Evolutionary conservation across 1,140 invertebrate species (phyloP).

Genomic region (Doryteuthis pealeii): DNA sequence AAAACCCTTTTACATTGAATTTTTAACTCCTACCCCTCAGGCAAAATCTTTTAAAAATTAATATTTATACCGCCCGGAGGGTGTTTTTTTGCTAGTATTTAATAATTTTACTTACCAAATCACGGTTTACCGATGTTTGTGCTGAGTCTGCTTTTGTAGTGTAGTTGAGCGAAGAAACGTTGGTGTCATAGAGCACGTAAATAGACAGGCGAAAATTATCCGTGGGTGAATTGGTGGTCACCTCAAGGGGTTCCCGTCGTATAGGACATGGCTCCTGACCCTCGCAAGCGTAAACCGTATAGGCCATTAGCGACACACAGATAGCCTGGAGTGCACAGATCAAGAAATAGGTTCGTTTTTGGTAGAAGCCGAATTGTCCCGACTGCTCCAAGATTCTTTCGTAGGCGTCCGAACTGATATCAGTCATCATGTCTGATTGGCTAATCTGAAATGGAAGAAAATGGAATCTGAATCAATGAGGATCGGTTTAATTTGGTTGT

Average conservation of each 20-base stretch:
- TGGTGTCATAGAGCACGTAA: not conserved
- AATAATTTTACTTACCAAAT: too few relatives aligned
- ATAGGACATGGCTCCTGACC: not conserved
- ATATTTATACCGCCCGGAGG: too few relatives aligned
- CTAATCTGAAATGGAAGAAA: not conserved
- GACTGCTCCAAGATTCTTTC: conserved; percentile 32
- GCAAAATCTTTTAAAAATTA: too few relatives aligned
- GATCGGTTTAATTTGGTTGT: too few relatives aligned
- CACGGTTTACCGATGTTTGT: too few relatives aligned
- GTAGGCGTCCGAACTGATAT: conserved; percentile 29
- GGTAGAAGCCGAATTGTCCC: conserved; percentile 38
- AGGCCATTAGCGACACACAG: conserved; percentile 28
- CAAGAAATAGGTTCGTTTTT: conserved; percentile 33
- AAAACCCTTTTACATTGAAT: too few relatives aligned
- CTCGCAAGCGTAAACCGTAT: conserved; percentile 8
- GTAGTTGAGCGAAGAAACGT: not conserved
- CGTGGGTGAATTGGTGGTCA: not conserved
- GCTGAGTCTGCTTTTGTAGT: too few relatives aligned
- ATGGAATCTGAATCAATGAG: too few relatives aligned
- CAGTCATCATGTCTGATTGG: conserved; percentile 25
- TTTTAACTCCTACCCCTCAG: too few relatives aligned
- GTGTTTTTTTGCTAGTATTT: too few relatives aligned
- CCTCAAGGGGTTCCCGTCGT: not conserved
- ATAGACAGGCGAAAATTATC: not conserved
- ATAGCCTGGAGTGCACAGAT: conserved; percentile 30